These are phyloP conservation scores for Cynaeus angustus DNA, from an alignment of 2,888 invertebrate genomes.

Conservation along the genomic window DNA sequence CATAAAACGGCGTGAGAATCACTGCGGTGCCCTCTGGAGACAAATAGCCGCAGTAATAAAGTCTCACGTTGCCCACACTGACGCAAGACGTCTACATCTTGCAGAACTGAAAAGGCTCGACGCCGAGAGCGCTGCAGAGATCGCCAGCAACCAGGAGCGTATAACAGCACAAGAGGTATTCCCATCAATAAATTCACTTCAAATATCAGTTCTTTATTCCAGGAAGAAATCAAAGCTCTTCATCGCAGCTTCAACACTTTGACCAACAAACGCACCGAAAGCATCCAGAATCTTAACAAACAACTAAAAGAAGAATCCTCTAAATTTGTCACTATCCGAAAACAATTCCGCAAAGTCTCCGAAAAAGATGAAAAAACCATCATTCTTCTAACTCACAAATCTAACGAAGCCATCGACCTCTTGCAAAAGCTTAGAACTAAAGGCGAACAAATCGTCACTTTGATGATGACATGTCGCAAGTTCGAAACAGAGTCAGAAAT, in stretches of 20 bases:
- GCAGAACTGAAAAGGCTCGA: constrained; percentile 67
- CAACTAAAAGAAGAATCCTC: constrained; percentile 54
- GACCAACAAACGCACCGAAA: constrained; percentile 52
- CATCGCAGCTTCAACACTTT: constrained; percentile 57
- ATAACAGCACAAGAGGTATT: constrained; percentile 64
- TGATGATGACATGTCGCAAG: constrained; percentile 75
- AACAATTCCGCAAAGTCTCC: constrained; percentile 59
- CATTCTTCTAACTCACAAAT: constrained; percentile 62
- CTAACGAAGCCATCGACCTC: constrained; percentile 71
- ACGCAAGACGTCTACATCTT: constrained; percentile 66
- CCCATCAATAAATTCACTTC: not conserved
- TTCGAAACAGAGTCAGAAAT: constrained; percentile 75
- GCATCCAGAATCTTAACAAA: constrained; percentile 57
- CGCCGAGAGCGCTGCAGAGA: constrained; percentile 64
- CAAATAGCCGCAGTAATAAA: constrained; percentile 62
- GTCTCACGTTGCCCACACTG: constrained; percentile 64
- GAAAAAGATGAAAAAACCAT: constrained; percentile 61
- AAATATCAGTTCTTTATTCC: not conserved
- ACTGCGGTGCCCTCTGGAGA: constrained; percentile 64
- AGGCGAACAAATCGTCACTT: constrained; percentile 73
- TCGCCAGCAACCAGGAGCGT: constrained; percentile 63
- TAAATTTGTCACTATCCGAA: constrained; percentile 57
- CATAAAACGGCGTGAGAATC: constrained; percentile 59
- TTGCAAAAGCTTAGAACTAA: constrained; percentile 70
- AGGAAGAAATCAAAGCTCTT: constrained; percentile 59